Evolutionary conservation across 2,113 vertebrate genomes (phyloP), one percentile per base, ranked within the genome.

Genomic region (Gymnocephalus cernua): DNA sequence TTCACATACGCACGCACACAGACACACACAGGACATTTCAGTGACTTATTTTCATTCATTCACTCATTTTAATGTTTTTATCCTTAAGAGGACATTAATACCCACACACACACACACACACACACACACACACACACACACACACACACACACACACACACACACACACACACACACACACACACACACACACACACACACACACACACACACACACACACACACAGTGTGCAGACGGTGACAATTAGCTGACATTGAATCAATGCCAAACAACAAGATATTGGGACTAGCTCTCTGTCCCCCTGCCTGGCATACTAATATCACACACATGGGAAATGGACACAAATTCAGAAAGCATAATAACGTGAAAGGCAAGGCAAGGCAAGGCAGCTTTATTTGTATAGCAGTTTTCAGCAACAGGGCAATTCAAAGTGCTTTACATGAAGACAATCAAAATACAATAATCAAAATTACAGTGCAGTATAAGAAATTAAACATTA

Each of bases 161-260:
- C 63, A 67, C 66, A 29, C 47, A 54, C 53, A 48, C 16, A 51
- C 71, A 50, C 19, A 21, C 23, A 65, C 66, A 19, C 38, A 61
- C 75, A 32, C 48, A 54, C 74, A 57, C 64, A 32, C 32, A 32
- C 32, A 32, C 32, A 32, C 66, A 29, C 47, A 54, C 53, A 48
- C 16, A 51, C 71, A 50, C 19, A 21, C 23, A 65, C 66, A 19
- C 38, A 61, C 75, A 32, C 48, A 54, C 74, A 57, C 64, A 32
- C 32, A 32, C 32, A 32, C 32, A 32, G 5, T 32, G 3, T 29
- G 32, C 32, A 32, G 32, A 74, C n/a, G 2, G 79, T 86, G 86
- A 91, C 86, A 91, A 91, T 91, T 91, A 91, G 76, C 86, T 84
- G 78, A 93, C 85, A 87, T 86, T 89, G 88, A 91, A 88, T 92